Evolutionary conservation across 2,797 vertebrate species (phyloP).

Genomic region (Xenentodon cancila): DNA sequence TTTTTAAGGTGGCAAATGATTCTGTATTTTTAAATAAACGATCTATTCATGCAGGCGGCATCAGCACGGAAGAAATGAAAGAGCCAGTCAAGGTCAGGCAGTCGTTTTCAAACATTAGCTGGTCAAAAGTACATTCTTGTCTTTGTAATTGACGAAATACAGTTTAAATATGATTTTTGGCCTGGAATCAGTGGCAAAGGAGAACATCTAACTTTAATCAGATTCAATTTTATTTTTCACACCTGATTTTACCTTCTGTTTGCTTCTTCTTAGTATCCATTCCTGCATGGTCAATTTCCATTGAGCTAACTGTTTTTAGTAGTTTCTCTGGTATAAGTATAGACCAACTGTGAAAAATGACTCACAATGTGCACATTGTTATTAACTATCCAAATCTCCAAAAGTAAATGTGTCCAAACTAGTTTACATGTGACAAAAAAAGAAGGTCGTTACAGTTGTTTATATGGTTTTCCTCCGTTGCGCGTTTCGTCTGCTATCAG

Average conservation of each 20-base stretch:
- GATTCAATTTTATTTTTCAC: neutral
- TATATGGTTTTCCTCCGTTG: neutral
- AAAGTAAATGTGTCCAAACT: constrained; percentile 10
- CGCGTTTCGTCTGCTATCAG: neutral
- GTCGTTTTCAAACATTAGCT: neutral
- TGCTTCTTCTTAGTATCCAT: too few species aligned
- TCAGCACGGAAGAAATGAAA: neutral
- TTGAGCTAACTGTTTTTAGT: constrained; percentile 8
- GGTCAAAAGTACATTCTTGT: neutral
- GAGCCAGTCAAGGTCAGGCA: neutral
- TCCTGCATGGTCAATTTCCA: neutral
- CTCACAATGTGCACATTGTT: neutral
- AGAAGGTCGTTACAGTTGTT: neutral
- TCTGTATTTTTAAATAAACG: constrained; percentile 9
- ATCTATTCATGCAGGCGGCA: neutral
- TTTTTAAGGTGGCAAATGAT: neutral
- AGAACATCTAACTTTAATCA: neutral
- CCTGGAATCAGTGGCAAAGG: too few species aligned
- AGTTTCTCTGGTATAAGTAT: constrained; percentile 7
- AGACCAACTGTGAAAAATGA: constrained; percentile 13
- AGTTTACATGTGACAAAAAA: constrained; percentile 2
- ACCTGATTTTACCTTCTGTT: too few species aligned
- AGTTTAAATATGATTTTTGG: neutral
- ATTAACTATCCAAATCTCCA: constrained; percentile 20
- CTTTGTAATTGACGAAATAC: neutral